These are phyloP conservation scores for Eolophus roseicapilla DNA, from an alignment of 2,113 vertebrate species.

Conservation along the genomic window DNA sequence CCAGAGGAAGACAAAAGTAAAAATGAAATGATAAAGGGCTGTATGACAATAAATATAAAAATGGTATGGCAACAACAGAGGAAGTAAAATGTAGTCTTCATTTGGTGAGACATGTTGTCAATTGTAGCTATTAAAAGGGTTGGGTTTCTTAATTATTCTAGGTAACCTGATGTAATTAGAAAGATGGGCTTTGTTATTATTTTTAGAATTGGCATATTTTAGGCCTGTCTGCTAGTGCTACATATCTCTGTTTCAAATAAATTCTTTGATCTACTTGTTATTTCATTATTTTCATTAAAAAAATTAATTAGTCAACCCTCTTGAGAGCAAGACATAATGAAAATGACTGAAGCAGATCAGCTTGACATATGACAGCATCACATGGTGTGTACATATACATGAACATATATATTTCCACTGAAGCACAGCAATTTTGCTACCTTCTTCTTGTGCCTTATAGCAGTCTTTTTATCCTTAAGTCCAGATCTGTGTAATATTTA, in stretches of 20 bases:
- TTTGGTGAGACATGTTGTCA: neutral
- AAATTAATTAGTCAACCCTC: neutral
- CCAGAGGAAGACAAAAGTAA: neutral
- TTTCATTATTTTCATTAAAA: neutral
- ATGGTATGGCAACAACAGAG: neutral
- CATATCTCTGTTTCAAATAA: neutral
- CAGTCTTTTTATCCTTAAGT: neutral
- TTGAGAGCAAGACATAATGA: neutral
- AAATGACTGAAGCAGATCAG: neutral
- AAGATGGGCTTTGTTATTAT: neutral
- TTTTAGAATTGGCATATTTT: neutral
- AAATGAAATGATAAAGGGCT: neutral
- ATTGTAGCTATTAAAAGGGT: neutral
- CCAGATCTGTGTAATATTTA: neutral
- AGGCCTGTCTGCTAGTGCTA: neutral
- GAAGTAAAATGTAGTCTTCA: neutral
- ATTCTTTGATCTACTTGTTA: neutral
- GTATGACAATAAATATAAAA: neutral
- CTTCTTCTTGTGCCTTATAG: neutral
- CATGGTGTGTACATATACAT: fast-evolving
- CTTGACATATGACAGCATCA: neutral
- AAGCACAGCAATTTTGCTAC: neutral
- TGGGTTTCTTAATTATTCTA: neutral
- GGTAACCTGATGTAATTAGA: neutral
- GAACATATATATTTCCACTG: neutral